Conservation (phyloP, 35 echinoderm and acorn worm genomes). For the Heliocidaris tuberculata region DNA sequence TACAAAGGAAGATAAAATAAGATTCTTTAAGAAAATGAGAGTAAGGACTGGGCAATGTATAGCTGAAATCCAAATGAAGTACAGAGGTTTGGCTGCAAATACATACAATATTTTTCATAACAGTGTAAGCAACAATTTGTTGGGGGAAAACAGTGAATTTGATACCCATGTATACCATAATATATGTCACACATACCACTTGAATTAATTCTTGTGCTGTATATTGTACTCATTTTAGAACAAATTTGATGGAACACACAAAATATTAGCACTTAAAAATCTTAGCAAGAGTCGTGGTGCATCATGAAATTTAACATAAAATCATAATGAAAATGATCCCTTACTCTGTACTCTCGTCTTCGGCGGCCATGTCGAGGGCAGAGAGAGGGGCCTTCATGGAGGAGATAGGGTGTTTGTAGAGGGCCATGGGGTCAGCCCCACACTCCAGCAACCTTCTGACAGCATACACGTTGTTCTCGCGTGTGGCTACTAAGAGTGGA, state of each 20-base stretch:
- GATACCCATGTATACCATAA: too few relatives aligned
- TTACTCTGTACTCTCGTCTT: neutral
- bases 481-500: neutral
- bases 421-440: neutral
- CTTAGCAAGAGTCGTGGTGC: too few relatives aligned
- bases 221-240: neutral
- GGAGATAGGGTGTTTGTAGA: neutral
- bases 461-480: neutral
- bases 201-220: neutral
- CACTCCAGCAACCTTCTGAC: constrained; percentile 12
- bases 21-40: too few relatives aligned
- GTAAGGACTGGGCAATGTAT: too few relatives aligned
- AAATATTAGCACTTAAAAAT: too few relatives aligned
- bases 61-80: too few relatives aligned
- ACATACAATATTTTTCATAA: too few relatives aligned
- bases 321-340: neutral
- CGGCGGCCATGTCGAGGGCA: neutral
- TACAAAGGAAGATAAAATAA: neutral
- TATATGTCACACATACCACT: neutral
- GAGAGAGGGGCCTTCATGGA: neutral
- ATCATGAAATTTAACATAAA: too few relatives aligned
- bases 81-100: too few relatives aligned
- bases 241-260: neutral
- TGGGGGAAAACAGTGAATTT: too few relatives aligned
- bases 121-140: too few relatives aligned